These are phyloP conservation scores for Dicentrarchus labrax DNA, from an alignment of 2,113 vertebrate species.

Conservation along the genomic window DNA sequence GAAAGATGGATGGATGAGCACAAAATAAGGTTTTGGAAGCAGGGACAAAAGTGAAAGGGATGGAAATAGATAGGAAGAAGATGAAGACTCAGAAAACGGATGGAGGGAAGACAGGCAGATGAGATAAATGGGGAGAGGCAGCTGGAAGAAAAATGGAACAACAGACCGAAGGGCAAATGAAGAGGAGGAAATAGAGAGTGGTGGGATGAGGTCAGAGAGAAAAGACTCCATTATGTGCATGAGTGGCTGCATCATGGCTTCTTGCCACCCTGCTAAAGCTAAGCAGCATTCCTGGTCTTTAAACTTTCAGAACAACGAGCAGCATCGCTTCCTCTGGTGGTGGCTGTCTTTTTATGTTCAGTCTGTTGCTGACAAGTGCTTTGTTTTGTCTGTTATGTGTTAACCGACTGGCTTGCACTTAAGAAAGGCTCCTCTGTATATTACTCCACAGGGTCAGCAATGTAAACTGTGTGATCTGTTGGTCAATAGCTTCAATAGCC, in stretches of 20 bases:
- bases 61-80: conserved; percentile 27
- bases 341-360: conserved; percentile 16
- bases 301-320: conserved; percentile 11
- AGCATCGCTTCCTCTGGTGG: conserved; percentile 28
- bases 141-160: conserved; percentile 58
- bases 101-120: background rate
- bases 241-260: conserved; percentile 44
- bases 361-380: background rate
- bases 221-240: conserved; percentile 65
- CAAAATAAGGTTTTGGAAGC: background rate
- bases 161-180: conserved; percentile 51
- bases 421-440: conserved; percentile 4
- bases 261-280: conserved; percentile 19
- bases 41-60: background rate
- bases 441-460: background rate
- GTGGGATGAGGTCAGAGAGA: conserved; percentile 59
- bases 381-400: conserved; percentile 8
- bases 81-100: conserved; percentile 10
- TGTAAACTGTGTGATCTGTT: background rate
- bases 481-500: background rate
- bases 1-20: conserved; percentile 28
- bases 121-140: conserved; percentile 54
- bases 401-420: background rate
- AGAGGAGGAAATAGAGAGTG: conserved; percentile 43
- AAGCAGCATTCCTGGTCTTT: conserved; percentile 30